Conservation (phyloP, 2,888 invertebrate genomes). For the Polylopha cassiicola region DNA sequence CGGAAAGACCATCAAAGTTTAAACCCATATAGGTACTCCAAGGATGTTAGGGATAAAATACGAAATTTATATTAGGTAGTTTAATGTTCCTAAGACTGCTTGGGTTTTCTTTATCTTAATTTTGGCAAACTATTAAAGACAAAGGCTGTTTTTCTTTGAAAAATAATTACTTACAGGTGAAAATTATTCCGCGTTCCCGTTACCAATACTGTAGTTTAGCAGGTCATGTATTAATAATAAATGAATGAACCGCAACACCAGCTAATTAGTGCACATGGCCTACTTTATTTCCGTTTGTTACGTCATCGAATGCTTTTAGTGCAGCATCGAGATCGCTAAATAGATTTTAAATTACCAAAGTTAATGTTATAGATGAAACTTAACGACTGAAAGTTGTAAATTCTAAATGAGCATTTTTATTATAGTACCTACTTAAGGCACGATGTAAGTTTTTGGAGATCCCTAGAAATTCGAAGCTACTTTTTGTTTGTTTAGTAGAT, state of each 20-base stretch:
- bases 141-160: no score
- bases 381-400: conserved; percentile 43
- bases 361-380: conserved; percentile 42
- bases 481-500: no score
- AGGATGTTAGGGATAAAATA: no score
- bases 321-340: conserved; percentile 32
- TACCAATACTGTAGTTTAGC: conserved; percentile 4
- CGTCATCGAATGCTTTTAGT: conserved; percentile 42
- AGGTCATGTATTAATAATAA: conserved; percentile 23
- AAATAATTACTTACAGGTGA: no score
- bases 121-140: no score
- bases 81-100: no score
- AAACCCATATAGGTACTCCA: no score
- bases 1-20: no score
- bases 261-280: conserved; percentile 25
- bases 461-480: conserved; percentile 28
- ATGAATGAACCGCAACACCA: conserved; percentile 23
- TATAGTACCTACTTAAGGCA: conserved; percentile 37
- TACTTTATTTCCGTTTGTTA: conserved; percentile 38
- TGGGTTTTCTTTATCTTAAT: no score
- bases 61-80: no score
- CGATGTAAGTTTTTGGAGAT: conserved; percentile 37
- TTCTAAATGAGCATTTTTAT: conserved; percentile 46
- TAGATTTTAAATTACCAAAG: conserved; percentile 41
- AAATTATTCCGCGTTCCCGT: background rate